These are phyloP conservation scores for Coenonympha arcania DNA, from an alignment of 2,888 invertebrate species.

Conservation along the genomic window DNA sequence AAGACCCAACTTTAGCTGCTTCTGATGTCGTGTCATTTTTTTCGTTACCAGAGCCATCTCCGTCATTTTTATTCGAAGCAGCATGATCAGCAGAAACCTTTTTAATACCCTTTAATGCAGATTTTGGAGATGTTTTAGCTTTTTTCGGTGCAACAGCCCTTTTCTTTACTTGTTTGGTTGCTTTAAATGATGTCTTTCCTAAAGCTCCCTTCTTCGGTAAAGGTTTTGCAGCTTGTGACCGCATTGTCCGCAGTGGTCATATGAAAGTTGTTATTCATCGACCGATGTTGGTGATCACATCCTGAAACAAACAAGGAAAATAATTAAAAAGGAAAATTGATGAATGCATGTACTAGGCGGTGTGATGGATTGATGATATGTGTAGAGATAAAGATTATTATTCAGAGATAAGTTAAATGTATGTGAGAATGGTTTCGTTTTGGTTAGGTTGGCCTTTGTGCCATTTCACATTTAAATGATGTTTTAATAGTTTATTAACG, in stretches of 20 bases:
- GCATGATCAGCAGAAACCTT: constrained; percentile 44
- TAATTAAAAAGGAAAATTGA: not conserved
- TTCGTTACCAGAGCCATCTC: constrained; percentile 37
- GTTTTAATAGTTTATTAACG: no score
- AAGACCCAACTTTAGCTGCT: constrained; percentile 40
- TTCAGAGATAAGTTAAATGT: no score
- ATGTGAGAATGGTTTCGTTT: not conserved
- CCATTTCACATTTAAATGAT: not conserved
- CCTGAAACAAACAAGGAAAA: constrained; percentile 56
- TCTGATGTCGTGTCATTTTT: constrained; percentile 43
- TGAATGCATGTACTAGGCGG: no score
- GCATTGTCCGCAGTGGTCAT: constrained; percentile 63
- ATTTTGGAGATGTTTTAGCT: constrained; percentile 49
- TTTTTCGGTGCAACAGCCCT: constrained; percentile 52
- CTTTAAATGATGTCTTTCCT: constrained; percentile 55
- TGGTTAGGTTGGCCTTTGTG: no score
- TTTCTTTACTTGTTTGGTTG: constrained; percentile 49
- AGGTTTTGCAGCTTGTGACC: constrained; percentile 67
- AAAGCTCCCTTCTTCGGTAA: constrained; percentile 62
- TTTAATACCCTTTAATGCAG: constrained; percentile 47
- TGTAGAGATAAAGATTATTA: no score
- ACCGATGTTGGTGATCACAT: constrained; percentile 51
- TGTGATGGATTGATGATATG: no score
- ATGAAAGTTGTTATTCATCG: constrained; percentile 56
- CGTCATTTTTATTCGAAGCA: constrained; percentile 40